Base-by-base conservation (phyloP, 1,140 invertebrate genomes). In the Pemphigus obesinymphae region DNA sequence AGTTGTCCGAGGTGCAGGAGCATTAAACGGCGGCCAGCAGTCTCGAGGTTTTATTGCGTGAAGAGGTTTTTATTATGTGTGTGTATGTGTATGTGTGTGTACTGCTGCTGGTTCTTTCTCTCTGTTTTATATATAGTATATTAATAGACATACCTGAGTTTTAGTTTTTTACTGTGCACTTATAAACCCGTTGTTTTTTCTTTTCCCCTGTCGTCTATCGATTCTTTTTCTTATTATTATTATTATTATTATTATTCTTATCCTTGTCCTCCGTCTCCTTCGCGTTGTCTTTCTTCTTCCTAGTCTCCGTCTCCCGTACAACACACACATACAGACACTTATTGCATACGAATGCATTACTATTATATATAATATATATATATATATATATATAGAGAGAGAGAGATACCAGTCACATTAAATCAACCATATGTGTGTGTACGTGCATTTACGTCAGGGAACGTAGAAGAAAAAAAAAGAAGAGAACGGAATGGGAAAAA, bases 171-270 rank as follows among this genome's bases (percentile, higher is more conserved):
- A 58, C 31, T n/a, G 73, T 58, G 50, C 73, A 76, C 73, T 55
- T 75, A 75, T 55, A 63, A n/a, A 78, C 75, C 34, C 75, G 75
- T 78, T 78, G 75, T 78, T 61, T 78, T 61, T 78, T 61, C 34
- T 23, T 29, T 61, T 29, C 37, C 37, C 37, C 34, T 8, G 5
- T 23, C n/a, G n/a, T 43, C n/a, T 6, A n/a, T n/a, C 34, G 20
- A 23, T 68, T 68, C 37, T 40, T 40, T 37, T n/a, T n/a, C n/a
- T 61, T 61, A 40, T 40, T 13, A 15, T 29, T 23, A 10, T 61
- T 13, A 17, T 61, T 15, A 17, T 31, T 26, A n/a, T n/a, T n/a
- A n/a, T 61, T 61, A 6, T 26, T 61, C 29, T 17, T 17, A n/a
- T 37, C 4, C 13, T 37, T 10, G 7, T 66, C 63, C 4, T 34